A percentile compares a stretch with the other conserved stretches of the same genome.
Conservation (phyloP, 2,888 invertebrate genomes). For the Coelopa pilipes region DNA sequence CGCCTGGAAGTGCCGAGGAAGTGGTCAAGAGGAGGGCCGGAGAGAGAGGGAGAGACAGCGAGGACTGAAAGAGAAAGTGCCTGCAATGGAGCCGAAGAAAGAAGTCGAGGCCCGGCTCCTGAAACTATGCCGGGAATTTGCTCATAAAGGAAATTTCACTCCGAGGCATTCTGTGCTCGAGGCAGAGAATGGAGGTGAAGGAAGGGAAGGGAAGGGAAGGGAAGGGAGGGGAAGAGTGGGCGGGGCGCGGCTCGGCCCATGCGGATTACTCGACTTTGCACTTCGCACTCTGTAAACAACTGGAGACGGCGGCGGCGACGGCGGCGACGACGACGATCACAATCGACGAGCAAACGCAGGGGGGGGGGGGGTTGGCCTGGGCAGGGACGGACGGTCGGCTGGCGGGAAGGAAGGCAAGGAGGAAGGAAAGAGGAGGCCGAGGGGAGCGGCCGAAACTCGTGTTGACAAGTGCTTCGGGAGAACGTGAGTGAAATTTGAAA, state of each 20-base stretch:
- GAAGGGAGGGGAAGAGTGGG: neutral
- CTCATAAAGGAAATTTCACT: too few relatives aligned
- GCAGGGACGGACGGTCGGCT: too few relatives aligned
- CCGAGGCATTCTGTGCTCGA: neutral
- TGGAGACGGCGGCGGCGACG: neutral
- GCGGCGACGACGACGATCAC: neutral
- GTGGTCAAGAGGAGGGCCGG: too few relatives aligned
- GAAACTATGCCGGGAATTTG: too few relatives aligned
- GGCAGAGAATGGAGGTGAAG: neutral
- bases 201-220: neutral
- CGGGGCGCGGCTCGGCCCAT: neutral
- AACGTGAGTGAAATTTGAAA: conserved; percentile 31
- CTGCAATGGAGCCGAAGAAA: too few relatives aligned
- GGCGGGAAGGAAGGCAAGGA: neutral
- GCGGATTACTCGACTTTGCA: conserved; percentile 25
- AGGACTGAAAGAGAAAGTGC: too few relatives aligned
- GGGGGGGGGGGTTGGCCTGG: neutral
- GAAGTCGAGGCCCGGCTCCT: too few relatives aligned
- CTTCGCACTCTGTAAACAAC: neutral
- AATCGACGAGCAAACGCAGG: neutral
- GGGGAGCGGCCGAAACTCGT: neutral
- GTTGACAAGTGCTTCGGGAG: conserved; percentile 18
- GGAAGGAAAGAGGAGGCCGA: neutral
- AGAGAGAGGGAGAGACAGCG: too few relatives aligned
- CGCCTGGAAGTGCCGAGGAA: too few relatives aligned